Evolutionary conservation across 2,888 invertebrate genomes (phyloP).

Genomic region (Harpalus rubripes): DNA sequence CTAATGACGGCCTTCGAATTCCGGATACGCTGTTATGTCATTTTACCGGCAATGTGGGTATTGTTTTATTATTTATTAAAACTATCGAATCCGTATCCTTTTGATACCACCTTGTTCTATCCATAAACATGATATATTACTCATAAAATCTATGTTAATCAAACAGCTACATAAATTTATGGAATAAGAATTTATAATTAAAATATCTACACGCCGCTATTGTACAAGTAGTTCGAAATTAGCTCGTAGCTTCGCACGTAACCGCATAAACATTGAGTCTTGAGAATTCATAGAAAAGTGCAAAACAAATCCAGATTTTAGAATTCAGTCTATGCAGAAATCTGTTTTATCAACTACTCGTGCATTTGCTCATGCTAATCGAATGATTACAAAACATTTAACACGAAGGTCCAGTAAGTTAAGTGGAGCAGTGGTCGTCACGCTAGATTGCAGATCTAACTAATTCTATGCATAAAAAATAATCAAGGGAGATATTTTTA

Average conservation of each 20-base stretch:
- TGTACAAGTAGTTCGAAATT: conserved; percentile 3
- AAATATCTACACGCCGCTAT: conserved; percentile 36
- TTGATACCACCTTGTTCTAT: not conserved
- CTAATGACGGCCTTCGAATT: too few relatives aligned
- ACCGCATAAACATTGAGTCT: conserved; percentile 14
- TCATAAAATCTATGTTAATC: conserved; percentile 18
- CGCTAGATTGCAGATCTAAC: conserved; percentile 57
- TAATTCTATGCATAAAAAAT: conserved; percentile 8
- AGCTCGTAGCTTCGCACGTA: conserved; percentile 9
- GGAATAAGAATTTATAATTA: conserved; percentile 32
- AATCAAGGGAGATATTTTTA: conserved; percentile 27
- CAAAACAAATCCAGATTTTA: not conserved
- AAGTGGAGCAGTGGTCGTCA: conserved; percentile 60
- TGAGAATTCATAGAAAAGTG: conserved; percentile 19
- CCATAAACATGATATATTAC: not conserved
- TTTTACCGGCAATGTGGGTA: not conserved
- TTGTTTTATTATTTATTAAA: not conserved
- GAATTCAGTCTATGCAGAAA: conserved; percentile 35
- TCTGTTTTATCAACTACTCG: conserved; percentile 26
- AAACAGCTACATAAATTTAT: conserved; percentile 7
- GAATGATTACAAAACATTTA: conserved; percentile 63
- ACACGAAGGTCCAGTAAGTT: conserved; percentile 59
- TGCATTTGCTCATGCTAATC: conserved; percentile 49
- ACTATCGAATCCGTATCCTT: not conserved
- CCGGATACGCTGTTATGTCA: too few relatives aligned